phyloP scores from a whole-genome alignment of 2,797 vertebrate species.

The Scleropages formosus region DNA sequence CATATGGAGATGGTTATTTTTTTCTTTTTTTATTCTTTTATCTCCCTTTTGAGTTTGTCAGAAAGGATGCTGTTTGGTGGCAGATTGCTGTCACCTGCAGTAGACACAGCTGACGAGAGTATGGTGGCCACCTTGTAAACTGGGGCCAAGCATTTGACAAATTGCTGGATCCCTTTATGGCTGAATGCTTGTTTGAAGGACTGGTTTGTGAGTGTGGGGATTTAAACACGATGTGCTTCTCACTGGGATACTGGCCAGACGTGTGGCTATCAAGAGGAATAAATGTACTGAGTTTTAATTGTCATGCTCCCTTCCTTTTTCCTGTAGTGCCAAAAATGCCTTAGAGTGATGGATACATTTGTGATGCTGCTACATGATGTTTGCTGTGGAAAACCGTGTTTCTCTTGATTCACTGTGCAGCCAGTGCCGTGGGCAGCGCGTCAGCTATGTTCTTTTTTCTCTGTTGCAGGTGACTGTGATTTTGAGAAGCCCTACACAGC shows the following conservation, averaged over 20 bases:
- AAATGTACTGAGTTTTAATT: slow-evolving; percentile 51
- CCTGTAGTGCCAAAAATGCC: no score
- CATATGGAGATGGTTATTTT: background rate
- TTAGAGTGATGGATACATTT: no score
- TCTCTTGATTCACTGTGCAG: no score
- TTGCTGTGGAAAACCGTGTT: no score
- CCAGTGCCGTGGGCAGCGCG: no score
- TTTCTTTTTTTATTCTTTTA: no score
- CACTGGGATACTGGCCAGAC: slow-evolving; percentile 69
- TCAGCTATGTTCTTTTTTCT: slow-evolving; percentile 32
- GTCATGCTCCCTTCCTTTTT: no score
- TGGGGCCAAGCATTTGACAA: slow-evolving; percentile 13
- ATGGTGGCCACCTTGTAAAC: slow-evolving; percentile 56
- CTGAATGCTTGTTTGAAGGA: slow-evolving; percentile 63
- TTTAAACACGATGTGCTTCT: slow-evolving; percentile 73
- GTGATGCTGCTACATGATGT: no score
- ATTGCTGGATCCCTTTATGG: background rate
- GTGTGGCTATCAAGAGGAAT: slow-evolving; percentile 69
- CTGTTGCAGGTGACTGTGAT: slow-evolving; percentile 84
- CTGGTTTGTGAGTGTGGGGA: slow-evolving; percentile 73
- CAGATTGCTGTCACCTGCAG: slow-evolving; percentile 65
- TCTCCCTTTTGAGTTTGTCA: background rate
- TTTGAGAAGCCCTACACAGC: slow-evolving; percentile 85
- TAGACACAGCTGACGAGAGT: slow-evolving; percentile 55
- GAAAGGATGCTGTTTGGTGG: slow-evolving; percentile 49